Evolutionary conservation across 92 coral and sea anemone genomes (phyloP).

Genomic region (Zoanthus sociatus): DNA sequence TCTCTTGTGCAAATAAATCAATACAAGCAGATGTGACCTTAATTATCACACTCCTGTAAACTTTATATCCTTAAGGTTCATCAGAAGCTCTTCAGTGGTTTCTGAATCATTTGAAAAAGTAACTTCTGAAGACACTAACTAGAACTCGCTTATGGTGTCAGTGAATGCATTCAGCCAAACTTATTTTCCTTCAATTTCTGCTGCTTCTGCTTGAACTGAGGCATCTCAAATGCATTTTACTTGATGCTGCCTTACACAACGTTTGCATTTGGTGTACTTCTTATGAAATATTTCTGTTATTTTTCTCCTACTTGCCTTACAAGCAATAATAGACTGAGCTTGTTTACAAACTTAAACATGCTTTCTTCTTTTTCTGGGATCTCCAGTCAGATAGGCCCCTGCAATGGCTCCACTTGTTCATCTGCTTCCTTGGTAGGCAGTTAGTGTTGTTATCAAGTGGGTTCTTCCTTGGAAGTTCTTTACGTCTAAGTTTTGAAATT

Average conservation of each 20-base stretch:
- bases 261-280: constrained; percentile 58
- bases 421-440: constrained; percentile 42
- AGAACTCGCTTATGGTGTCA: constrained; percentile 41
- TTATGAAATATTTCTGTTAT: constrained; percentile 48
- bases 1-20: background rate
- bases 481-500: constrained; percentile 56
- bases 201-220: constrained; percentile 48
- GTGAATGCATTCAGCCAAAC: constrained; percentile 69
- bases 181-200: constrained; percentile 50
- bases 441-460: constrained; percentile 50
- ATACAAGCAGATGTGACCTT: constrained; percentile 28
- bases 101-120: constrained; percentile 55
- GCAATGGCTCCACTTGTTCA: constrained; percentile 12
- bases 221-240: constrained; percentile 51
- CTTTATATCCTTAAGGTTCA: constrained; percentile 54
- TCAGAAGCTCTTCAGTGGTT: constrained; percentile 53
- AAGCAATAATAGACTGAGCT: constrained; percentile 41
- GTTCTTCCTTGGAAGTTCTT: constrained; percentile 66
- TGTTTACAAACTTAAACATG: constrained; percentile 49
- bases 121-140: constrained; percentile 40
- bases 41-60: constrained; percentile 51
- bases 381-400: constrained; percentile 19
- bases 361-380: constrained; percentile 45
- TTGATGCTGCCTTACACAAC: constrained; percentile 54
- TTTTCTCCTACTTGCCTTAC: constrained; percentile 53